Evolutionary conservation across 1,140 invertebrate genomes (phyloP).

Genomic region (Lordiphosa mommai): DNA sequence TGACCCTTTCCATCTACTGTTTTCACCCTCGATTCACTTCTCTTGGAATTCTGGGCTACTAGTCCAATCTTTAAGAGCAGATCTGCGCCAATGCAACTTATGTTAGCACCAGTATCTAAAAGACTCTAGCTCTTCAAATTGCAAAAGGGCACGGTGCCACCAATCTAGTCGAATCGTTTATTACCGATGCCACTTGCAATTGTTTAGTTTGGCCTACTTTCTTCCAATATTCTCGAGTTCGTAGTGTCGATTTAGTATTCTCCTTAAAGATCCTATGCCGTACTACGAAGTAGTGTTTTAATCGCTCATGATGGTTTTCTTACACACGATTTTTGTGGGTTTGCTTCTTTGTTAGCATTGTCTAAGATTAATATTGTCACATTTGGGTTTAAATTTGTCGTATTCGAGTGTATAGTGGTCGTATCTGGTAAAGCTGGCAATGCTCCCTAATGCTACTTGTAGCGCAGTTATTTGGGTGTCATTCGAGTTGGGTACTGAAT

Average conservation of each 20-base stretch:
- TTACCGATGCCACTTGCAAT: conserved; percentile 1
- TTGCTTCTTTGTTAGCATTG: no score
- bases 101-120: no score
- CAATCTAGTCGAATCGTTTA: not conserved
- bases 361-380: no score
- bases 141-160: conserved; percentile 3
- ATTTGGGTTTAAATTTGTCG: no score
- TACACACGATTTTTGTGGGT: no score
- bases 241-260: no score
- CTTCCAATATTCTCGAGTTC: not conserved
- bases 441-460: not conserved
- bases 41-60: conserved; percentile 6
- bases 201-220: not conserved
- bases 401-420: no score
- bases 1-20: conserved; percentile 10
- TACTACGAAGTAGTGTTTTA: not conserved
- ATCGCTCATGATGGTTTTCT: no score
- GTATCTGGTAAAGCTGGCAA: not conserved
- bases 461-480: no score
- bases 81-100: conserved; percentile 1
- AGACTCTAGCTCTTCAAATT: conserved; percentile 8
- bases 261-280: no score
- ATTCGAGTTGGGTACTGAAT: no score
- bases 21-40: not conserved
- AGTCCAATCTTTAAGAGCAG: not conserved